Conservation (phyloP, 2,113 vertebrate genomes). For the Pseudonaja textilis region DNA sequence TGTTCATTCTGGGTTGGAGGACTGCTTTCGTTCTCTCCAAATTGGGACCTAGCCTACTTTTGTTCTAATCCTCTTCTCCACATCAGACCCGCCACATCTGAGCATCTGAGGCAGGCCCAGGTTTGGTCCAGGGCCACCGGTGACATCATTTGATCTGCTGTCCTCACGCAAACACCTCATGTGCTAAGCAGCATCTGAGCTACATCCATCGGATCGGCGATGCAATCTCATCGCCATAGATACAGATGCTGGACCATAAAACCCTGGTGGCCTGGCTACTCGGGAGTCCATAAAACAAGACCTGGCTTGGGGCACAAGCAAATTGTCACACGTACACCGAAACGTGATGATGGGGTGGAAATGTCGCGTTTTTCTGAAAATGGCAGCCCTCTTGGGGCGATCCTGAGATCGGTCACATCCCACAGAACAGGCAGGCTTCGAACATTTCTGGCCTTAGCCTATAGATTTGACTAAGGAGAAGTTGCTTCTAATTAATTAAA, state of each 20-base stretch:
- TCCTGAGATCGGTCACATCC: constrained; percentile 4
- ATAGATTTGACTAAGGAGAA: constrained; percentile 56
- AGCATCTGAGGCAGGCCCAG: constrained; percentile 9
- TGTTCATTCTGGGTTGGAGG: not conserved
- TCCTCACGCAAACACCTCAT: too few relatives aligned
- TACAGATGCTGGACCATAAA: too few relatives aligned
- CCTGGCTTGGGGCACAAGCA: too few relatives aligned
- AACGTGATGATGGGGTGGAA: not conserved
- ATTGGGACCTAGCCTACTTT: constrained; percentile 18
- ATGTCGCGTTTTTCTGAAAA: not conserved
- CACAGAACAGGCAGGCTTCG: not conserved
- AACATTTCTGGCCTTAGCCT: constrained; percentile 54
- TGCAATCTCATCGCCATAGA: too few relatives aligned
- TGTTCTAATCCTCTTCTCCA: constrained; percentile 32
- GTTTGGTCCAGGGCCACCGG: constrained; percentile 49
- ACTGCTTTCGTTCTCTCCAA: not conserved
- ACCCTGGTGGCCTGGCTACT: too few relatives aligned
- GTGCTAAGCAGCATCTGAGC: too few relatives aligned
- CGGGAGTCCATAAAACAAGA: too few relatives aligned
- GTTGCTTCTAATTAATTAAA: constrained; percentile 76
- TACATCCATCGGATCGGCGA: too few relatives aligned
- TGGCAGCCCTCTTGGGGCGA: too few relatives aligned
- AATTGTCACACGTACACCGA: not conserved
- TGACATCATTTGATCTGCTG: too few relatives aligned
- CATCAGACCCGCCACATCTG: constrained; percentile 12